These are phyloP conservation scores for Machimus rusticus DNA, from an alignment of 2,888 invertebrate genomes.

Conservation along the genomic window DNA sequence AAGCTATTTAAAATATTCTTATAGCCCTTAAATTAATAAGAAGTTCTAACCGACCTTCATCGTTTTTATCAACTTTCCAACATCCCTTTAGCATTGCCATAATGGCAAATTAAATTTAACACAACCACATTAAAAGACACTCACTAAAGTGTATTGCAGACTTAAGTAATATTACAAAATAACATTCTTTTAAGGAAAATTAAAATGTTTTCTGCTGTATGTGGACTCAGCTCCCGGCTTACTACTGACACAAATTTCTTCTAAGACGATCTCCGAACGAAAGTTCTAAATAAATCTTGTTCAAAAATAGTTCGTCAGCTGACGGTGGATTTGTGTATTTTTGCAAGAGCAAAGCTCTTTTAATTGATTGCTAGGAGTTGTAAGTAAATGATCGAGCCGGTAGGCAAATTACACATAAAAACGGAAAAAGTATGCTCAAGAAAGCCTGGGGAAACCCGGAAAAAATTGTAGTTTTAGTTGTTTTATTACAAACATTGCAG, in stretches of 20 bases:
- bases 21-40: not conserved
- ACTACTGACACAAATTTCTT: not conserved
- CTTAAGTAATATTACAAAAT: not conserved
- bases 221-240: not conserved
- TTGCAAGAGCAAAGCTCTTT: not conserved
- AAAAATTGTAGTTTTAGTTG: not conserved
- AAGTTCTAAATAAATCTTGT: constrained; percentile 20
- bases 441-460: not conserved
- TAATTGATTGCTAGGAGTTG: not conserved
- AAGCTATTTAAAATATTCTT: constrained; percentile 55
- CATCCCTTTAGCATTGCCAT: constrained; percentile 58
- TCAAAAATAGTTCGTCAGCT: constrained; percentile 24
- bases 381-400: not conserved
- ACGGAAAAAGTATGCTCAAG: not conserved
- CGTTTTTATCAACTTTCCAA: constrained; percentile 62
- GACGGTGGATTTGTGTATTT: not conserved
- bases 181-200: not conserved
- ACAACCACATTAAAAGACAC: not conserved
- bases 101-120: not conserved
- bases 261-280: not conserved
- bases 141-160: not conserved
- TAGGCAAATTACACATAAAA: not conserved
- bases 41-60: constrained; percentile 57
- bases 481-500: not conserved
- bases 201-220: not conserved